These are phyloP conservation scores for Sesamia inferens DNA, from an alignment of 2,888 invertebrate species.

Conservation along the genomic window DNA sequence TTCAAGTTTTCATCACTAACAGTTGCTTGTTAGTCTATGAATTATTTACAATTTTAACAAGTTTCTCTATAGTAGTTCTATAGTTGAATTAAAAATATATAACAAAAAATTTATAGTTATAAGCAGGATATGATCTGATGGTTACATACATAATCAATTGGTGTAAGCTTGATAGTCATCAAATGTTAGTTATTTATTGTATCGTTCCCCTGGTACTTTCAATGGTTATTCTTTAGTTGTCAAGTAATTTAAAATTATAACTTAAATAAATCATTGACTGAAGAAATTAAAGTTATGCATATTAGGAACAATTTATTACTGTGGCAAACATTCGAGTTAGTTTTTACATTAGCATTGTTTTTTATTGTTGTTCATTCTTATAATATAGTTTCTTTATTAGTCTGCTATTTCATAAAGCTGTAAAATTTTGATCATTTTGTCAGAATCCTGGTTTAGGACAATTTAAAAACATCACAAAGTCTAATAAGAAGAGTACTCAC, in stretches of 20 bases:
- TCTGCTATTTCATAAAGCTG: background rate
- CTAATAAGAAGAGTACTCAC: conserved; percentile 89
- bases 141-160: background rate
- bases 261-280: background rate
- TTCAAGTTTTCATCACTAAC: conserved; percentile 38
- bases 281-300: conserved; percentile 10
- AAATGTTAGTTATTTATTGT: background rate
- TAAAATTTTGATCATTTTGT: background rate
- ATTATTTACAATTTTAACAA: conserved; percentile 13
- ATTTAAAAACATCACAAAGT: conserved; percentile 7
- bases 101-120: background rate
- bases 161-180: background rate
- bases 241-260: background rate
- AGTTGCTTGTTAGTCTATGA: conserved; percentile 11
- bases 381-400: background rate
- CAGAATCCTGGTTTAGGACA: background rate
- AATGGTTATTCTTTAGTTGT: background rate
- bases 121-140: background rate
- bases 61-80: background rate
- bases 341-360: conserved; percentile 1
- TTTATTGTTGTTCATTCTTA: background rate
- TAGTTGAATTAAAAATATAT: conserved; percentile 2
- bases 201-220: background rate
- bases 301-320: conserved; percentile 3
- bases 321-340: background rate